Base-by-base conservation (phyloP, 1,140 invertebrate species). In the Drosophila azteca region DNA sequence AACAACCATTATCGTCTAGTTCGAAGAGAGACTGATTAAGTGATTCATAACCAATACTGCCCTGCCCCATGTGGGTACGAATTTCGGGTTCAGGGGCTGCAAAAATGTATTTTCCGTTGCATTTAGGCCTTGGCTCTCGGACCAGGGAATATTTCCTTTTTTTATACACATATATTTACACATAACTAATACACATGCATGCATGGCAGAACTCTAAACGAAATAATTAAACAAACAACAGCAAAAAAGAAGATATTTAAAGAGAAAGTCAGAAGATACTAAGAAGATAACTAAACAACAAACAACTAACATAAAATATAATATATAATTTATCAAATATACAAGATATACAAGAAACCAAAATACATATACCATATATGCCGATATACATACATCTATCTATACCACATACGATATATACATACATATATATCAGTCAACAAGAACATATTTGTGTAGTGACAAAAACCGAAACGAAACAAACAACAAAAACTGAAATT, bases 401-500 rank as follows among this genome's bases (percentile, higher is more conserved):
- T 20, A 20, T 20, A 20, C 17, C 17, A 20, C 0, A 20, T 20
- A 20, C 17, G 17, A 20, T 20, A 20, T 20, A 20, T 1, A 20
- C 1, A 61, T 20, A 20, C 17, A 20, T 20, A 61, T 66, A 83
- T 82, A 82, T 82, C 79, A 83, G 55, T 62, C 65, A 80, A 75
- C 74, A 69, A 64, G 49, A 77, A 84, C 77, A 79, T 84, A 85
- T 81, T 66, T 85, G 81, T 81, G 72, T 83, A 84, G 66, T 60
- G 46, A 70, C 35, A 78, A 26, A 26, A 20, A 20, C 17, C 17
- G 17, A 79, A n/a, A 9, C 22, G 51, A 51, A 54, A 55, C 17
- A 59, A 20, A 20, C 17, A 57, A 70, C 69, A 59, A 17, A 31
- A 72, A 76, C 74, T 77, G 44, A 55, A 76, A 68, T 66, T 50